Conservation (phyloP, 2,888 invertebrate species). For the Mesoligia furuncula region DNA sequence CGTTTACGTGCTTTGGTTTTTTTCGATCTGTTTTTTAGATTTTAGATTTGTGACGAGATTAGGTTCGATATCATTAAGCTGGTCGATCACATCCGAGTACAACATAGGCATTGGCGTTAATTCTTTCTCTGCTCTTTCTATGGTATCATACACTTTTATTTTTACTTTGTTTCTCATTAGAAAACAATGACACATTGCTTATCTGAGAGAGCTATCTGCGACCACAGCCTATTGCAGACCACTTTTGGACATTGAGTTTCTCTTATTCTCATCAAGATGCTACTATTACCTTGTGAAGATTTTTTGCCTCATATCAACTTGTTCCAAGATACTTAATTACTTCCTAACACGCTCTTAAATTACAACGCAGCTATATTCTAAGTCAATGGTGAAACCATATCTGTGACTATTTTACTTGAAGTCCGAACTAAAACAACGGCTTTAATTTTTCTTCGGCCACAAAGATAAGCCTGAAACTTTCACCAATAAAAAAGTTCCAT, state of each 20-base stretch:
- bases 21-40: no score
- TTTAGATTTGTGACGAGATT: no score
- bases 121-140: no score
- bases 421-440: background rate
- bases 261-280: background rate
- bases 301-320: background rate
- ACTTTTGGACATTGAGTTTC: background rate
- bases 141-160: no score
- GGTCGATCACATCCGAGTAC: no score
- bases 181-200: no score
- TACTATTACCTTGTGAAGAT: background rate
- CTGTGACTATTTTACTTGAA: background rate
- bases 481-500: slow-evolving; percentile 19
- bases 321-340: background rate
- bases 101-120: no score
- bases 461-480: slow-evolving; percentile 18
- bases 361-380: background rate
- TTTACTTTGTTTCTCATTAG: no score
- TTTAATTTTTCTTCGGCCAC: background rate
- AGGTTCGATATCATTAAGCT: no score
- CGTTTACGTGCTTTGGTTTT: no score
- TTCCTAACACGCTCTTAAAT: background rate
- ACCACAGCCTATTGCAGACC: background rate
- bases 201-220: no score
- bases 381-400: background rate